Conservation (phyloP, 2,797 vertebrate species). For the Neoniphon sammara region DNA sequence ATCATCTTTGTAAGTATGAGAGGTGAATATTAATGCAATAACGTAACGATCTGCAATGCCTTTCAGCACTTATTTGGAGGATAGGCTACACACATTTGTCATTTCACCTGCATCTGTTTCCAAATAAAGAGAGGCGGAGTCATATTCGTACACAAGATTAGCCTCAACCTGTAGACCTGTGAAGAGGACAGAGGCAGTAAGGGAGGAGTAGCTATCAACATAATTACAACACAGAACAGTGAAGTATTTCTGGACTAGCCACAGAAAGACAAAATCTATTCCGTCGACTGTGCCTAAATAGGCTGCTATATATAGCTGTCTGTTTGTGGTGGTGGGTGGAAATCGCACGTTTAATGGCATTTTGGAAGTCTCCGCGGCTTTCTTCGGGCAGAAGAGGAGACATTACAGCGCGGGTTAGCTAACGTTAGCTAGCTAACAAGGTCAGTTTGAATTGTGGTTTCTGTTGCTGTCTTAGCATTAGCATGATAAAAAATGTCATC, state of each 20-base stretch:
- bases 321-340: slow-evolving; percentile 14
- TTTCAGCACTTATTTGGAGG: neutral
- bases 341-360: slow-evolving; percentile 72
- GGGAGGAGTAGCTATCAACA: slow-evolving; percentile 68
- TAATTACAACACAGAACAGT: slow-evolving; percentile 48
- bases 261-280: neutral
- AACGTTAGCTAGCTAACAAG: slow-evolving; percentile 82
- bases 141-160: slow-evolving; percentile 50
- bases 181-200: slow-evolving; percentile 56
- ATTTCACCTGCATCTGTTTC: slow-evolving; percentile 61
- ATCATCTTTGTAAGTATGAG: slow-evolving; percentile 13
- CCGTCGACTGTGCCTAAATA: slow-evolving; percentile 2
- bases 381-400: slow-evolving; percentile 68
- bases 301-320: neutral
- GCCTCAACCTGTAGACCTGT: slow-evolving; percentile 79
- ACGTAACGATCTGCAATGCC: too few relatives aligned
- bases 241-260: slow-evolving; percentile 44
- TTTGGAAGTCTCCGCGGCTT: slow-evolving; percentile 62
- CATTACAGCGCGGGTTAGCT: slow-evolving; percentile 72
- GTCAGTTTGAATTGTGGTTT: slow-evolving; percentile 75
- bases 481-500: neutral
- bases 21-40: neutral
- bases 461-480: neutral
- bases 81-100: slow-evolving; percentile 1
- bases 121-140: slow-evolving; percentile 68